phyloP scores from a whole-genome alignment of 2,113 vertebrate genomes.

The Emberiza fucata region DNA sequence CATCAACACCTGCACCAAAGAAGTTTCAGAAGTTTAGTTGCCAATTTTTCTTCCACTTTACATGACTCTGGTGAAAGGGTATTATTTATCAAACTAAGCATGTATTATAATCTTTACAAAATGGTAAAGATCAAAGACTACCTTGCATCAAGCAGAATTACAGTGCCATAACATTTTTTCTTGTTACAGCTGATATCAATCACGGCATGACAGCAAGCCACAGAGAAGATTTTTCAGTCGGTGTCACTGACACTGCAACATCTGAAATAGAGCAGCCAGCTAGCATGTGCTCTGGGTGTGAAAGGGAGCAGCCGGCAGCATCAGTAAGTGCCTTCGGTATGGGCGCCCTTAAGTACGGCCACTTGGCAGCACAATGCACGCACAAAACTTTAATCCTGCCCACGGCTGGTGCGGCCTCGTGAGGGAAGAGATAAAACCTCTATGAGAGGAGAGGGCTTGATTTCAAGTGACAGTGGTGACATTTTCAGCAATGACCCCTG shows the following conservation, averaged over 20 bases:
- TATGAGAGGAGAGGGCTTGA: background rate
- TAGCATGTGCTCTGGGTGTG: constrained; percentile 12
- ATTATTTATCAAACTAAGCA: constrained; percentile 70
- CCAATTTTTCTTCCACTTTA: constrained; percentile 39
- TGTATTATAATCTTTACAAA: constrained; percentile 70
- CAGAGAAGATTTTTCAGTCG: constrained; percentile 39
- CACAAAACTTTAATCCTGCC: background rate
- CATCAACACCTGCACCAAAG: background rate
- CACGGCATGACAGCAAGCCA: constrained; percentile 58
- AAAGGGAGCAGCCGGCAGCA: background rate
- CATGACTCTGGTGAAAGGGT: constrained; percentile 51
- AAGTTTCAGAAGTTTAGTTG: constrained; percentile 37
- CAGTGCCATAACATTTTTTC: constrained; percentile 72
- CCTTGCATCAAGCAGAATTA: constrained; percentile 73
- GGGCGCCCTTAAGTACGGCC: background rate
- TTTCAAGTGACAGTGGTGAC: constrained; percentile 28
- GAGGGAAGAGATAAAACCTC: background rate
- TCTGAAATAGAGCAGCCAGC: constrained; percentile 44
- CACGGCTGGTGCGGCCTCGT: background rate
- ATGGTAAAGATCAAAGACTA: constrained; percentile 76
- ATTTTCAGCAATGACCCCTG: background rate
- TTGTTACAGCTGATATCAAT: constrained; percentile 75
- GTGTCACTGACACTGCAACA: constrained; percentile 47
- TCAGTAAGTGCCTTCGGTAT: background rate
- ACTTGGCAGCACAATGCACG: background rate